These are phyloP conservation scores for Spilosoma lubricipeda DNA, from an alignment of 2,888 invertebrate genomes.

Conservation along the genomic window DNA sequence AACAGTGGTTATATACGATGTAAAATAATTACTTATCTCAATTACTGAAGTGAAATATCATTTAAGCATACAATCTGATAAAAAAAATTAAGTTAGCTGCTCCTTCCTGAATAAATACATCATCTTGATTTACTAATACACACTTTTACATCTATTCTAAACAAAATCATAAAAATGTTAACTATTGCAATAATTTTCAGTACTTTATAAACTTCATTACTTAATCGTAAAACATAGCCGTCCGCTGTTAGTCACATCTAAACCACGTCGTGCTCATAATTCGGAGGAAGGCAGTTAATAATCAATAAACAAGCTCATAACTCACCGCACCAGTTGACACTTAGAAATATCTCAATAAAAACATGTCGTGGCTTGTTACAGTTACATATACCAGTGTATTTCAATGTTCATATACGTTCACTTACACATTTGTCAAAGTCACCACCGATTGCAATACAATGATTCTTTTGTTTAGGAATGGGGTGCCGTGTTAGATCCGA, in stretches of 20 bases:
- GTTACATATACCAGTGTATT: constrained; percentile 58
- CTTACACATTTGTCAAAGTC: constrained; percentile 2
- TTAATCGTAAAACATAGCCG: neutral
- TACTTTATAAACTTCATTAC: neutral
- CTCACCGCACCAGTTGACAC: constrained; percentile 47
- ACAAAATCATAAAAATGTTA: neutral
- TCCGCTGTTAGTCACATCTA: constrained; percentile 4
- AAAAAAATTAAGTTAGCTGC: neutral
- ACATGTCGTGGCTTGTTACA: constrained; percentile 58
- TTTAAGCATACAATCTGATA: neutral
- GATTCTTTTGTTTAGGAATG: neutral
- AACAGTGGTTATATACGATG: too few species aligned
- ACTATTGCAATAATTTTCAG: neutral
- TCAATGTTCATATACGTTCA: constrained; percentile 4
- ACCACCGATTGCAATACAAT: neutral
- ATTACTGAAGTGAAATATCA: neutral
- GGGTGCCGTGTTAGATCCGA: neutral
- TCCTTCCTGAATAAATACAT: neutral
- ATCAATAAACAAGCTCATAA: constrained; percentile 39
- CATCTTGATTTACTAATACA: neutral
- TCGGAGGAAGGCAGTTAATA: constrained; percentile 23
- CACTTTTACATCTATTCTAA: neutral
- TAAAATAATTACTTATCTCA: neutral
- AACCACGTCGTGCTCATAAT: constrained; percentile 5
- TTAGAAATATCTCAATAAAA: constrained; percentile 68